A percentile compares a stretch with the other conserved stretches of the same genome.
Evolutionary conservation across 1,140 invertebrate genomes (phyloP).

Genomic region (Triops longicaudatus): DNA sequence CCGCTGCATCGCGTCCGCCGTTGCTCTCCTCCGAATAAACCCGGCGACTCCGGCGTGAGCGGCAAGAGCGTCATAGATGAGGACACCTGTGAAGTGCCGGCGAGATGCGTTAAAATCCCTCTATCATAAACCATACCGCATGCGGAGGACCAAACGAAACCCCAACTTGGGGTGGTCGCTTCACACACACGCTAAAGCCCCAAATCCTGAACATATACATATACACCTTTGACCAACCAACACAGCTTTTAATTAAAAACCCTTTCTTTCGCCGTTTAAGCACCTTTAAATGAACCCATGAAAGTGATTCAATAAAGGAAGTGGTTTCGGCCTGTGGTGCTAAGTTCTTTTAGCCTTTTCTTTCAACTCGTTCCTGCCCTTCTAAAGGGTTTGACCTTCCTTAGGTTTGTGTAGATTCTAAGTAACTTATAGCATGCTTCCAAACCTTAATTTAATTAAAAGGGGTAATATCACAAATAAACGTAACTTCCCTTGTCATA

Average conservation of each 20-base stretch:
- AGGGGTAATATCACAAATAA: too few relatives aligned
- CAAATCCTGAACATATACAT: neutral
- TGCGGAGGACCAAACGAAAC: neutral
- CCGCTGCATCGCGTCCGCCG: neutral
- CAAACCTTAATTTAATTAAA: too few relatives aligned
- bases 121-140: neutral
- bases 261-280: neutral
- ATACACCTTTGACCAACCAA: neutral
- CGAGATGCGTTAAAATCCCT: neutral
- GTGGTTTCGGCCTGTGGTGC: neutral
- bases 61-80: slow-evolving; percentile 1
- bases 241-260: slow-evolving; percentile 3
- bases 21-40: neutral
- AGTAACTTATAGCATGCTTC: neutral
- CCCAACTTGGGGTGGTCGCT: neutral
- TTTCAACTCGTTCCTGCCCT: neutral
- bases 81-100: neutral
- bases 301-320: neutral
- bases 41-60: slow-evolving; percentile 2
- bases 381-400: neutral
- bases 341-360: neutral
- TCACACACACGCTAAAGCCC: neutral
- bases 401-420: neutral
- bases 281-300: neutral
- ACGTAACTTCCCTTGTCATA: too few relatives aligned